phyloP scores from a whole-genome alignment of 2,797 vertebrate species.

The Chelmon rostratus region DNA sequence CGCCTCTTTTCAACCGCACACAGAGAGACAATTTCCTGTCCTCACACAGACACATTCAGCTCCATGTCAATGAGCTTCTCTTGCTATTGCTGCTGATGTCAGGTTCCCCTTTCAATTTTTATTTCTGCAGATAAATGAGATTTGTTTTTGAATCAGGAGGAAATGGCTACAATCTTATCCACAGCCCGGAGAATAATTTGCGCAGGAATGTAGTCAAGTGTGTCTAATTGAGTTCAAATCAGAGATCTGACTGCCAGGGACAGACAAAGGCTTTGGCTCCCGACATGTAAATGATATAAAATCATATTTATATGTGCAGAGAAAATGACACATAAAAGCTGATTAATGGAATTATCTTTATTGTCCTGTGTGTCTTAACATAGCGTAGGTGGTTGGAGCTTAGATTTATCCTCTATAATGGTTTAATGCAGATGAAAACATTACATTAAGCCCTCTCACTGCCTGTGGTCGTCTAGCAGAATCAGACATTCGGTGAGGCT shows the following conservation, averaged over 20 bases:
- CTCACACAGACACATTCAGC: slow-evolving; percentile 24
- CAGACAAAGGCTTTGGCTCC: slow-evolving; percentile 37
- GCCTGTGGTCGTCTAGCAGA: slow-evolving; percentile 42
- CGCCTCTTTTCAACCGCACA: slow-evolving; percentile 38
- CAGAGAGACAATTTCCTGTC: slow-evolving; percentile 63
- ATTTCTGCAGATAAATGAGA: slow-evolving; percentile 56
- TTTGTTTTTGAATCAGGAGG: slow-evolving; percentile 60
- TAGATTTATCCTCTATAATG: slow-evolving; percentile 12
- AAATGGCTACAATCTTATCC: slow-evolving; percentile 55
- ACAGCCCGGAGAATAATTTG: slow-evolving; percentile 49
- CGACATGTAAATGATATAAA: slow-evolving; percentile 50
- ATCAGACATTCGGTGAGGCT: slow-evolving; percentile 1
- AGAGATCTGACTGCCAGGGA: slow-evolving; percentile 58
- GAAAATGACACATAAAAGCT: slow-evolving; percentile 49
- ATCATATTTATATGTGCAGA: slow-evolving; percentile 51
- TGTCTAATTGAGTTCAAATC: slow-evolving; percentile 70
- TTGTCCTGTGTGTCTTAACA: slow-evolving; percentile 26
- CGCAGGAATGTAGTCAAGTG: slow-evolving; percentile 45
- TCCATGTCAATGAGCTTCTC: slow-evolving; percentile 19
- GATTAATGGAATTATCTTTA: slow-evolving; percentile 60
- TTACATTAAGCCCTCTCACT: slow-evolving; percentile 25
- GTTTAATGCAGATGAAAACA: slow-evolving; percentile 31
- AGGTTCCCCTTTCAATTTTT: slow-evolving; percentile 42
- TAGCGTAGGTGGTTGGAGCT: slow-evolving; percentile 36
- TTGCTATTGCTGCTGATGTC: slow-evolving; percentile 28